phyloP scores from a whole-genome alignment of 2,113 vertebrate genomes.

The Engystomops pustulosus region DNA sequence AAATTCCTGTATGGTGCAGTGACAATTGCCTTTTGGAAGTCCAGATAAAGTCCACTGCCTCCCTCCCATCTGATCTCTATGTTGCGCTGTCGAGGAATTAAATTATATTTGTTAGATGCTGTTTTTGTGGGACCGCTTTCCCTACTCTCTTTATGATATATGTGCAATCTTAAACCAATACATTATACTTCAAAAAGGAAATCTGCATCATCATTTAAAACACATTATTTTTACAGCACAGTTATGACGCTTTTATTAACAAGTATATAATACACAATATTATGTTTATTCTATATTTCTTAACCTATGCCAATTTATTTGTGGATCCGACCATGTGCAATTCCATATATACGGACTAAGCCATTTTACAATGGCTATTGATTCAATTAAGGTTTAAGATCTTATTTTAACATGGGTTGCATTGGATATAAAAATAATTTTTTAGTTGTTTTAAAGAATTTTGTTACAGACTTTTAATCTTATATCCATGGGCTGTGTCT shows the following conservation, averaged over 20 bases:
- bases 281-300: too few relatives aligned
- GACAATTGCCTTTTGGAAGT: conserved; percentile 59
- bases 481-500: too few relatives aligned
- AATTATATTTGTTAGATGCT: conserved; percentile 60
- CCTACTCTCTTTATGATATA: conserved; percentile 3
- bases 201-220: background rate
- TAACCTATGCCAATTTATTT: too few relatives aligned
- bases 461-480: too few relatives aligned
- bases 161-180: background rate
- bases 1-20: conserved; percentile 56
- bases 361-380: too few relatives aligned
- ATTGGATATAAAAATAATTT: too few relatives aligned
- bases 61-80: conserved; percentile 60
- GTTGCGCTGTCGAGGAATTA: conserved; percentile 59
- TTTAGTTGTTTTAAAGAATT: too few relatives aligned
- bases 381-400: too few relatives aligned
- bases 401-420: too few relatives aligned
- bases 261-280: too few relatives aligned
- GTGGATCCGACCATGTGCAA: too few relatives aligned
- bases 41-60: conserved; percentile 60
- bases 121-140: conserved; percentile 19
- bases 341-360: too few relatives aligned
- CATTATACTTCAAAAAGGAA: background rate
- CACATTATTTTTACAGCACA: background rate
- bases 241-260: background rate